Evolutionary conservation across 1,140 invertebrate species (phyloP).

Genomic region (Neodiprion lecontei): DNA sequence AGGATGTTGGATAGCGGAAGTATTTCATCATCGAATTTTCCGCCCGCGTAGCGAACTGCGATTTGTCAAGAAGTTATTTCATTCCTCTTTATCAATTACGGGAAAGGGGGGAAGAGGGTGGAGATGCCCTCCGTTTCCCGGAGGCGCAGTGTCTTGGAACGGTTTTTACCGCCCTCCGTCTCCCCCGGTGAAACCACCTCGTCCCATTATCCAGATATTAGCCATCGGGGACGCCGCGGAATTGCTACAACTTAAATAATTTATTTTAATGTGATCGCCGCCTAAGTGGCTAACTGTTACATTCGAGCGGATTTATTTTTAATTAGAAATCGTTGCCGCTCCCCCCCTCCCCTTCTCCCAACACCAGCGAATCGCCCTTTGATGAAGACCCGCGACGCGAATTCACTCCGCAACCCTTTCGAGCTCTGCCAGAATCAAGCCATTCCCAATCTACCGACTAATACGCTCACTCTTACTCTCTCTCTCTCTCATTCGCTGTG

Average conservation of each 20-base stretch:
- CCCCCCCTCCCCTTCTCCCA: background rate
- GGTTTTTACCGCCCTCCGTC: slow-evolving; percentile 21
- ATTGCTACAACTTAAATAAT: slow-evolving; percentile 62
- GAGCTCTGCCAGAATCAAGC: too few relatives aligned
- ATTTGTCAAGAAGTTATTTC: background rate
- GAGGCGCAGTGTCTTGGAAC: slow-evolving; percentile 7
- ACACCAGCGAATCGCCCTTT: background rate
- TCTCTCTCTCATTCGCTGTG: too few relatives aligned
- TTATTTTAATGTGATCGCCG: slow-evolving; percentile 59
- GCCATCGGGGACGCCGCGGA: slow-evolving; percentile 57
- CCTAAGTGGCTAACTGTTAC: slow-evolving; percentile 50
- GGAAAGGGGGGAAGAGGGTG: too few relatives aligned
- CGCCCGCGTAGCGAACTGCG: too few relatives aligned
- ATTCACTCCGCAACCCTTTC: too few relatives aligned
- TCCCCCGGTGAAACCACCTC: slow-evolving; percentile 39
- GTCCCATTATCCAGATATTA: slow-evolving; percentile 61
- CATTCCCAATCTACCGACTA: too few relatives aligned
- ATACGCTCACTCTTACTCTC: too few relatives aligned
- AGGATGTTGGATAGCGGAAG: background rate
- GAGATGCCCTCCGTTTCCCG: too few relatives aligned
- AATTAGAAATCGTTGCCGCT: slow-evolving; percentile 37
- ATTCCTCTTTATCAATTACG: background rate
- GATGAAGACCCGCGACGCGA: background rate
- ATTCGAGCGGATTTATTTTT: slow-evolving; percentile 48
- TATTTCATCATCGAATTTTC: background rate